Conservation (phyloP, 2,113 vertebrate genomes). For the Prochilodus magdalenae region DNA sequence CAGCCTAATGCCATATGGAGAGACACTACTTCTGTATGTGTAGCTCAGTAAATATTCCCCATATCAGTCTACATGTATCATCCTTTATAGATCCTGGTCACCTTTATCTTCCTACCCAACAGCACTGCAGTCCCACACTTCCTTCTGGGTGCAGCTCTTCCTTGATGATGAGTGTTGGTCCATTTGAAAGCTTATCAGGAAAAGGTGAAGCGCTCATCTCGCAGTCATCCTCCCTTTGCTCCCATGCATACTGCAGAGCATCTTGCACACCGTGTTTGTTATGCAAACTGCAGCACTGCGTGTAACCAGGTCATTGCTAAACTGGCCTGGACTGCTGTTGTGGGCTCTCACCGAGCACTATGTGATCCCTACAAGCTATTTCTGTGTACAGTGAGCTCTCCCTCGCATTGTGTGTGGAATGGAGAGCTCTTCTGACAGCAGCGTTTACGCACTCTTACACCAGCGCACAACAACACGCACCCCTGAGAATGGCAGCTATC, state of each 20-base stretch:
- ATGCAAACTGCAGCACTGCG: neutral
- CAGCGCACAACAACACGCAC: slow-evolving; percentile 13
- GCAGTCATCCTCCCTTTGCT: no score
- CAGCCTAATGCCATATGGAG: no score
- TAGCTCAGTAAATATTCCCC: no score
- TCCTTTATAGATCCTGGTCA: no score
- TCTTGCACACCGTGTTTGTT: neutral
- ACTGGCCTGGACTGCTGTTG: neutral
- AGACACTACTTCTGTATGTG: no score
- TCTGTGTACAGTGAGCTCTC: neutral
- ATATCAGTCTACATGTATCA: no score
- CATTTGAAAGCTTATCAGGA: no score
- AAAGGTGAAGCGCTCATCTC: no score
- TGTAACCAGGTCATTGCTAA: neutral
- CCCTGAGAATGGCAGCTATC: slow-evolving; percentile 63
- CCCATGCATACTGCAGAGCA: neutral
- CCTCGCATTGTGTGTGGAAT: neutral
- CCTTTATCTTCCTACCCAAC: no score
- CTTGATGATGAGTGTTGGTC: no score
- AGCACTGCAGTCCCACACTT: no score
- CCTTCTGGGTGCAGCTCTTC: no score
- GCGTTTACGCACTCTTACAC: neutral
- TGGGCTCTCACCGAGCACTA: neutral
- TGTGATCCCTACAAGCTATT: neutral
- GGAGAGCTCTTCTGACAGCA: neutral